Evolutionary conservation across 2,888 invertebrate species (phyloP), one percentile per base, ranked within the genome.

Genomic region (Sepioteuthis lessoniana): DNA sequence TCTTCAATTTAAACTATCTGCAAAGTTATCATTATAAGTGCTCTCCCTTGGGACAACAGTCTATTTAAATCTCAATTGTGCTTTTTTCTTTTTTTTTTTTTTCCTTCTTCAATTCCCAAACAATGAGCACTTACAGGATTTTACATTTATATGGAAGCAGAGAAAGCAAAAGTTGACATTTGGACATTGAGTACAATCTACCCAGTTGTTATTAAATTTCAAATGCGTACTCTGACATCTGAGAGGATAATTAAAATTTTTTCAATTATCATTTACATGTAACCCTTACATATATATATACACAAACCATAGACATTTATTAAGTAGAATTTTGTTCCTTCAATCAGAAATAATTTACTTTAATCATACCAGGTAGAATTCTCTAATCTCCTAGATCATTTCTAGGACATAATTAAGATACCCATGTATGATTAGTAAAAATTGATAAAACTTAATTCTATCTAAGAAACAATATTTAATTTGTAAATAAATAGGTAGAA

Each of bases 391-490:
- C n/a, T n/a, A 76, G 76, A 60, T 5, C 31, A 7, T n/a, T 76
- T 76, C 76, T n/a, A 1, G 16, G 76, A 76, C n/a, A 76, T 35
- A 4, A 76, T 13, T 16, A n/a, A 76, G n/a, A 76, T 76, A 19
- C 76, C 76, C 42, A 93, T 19, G 28, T 25, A 90, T 76, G 76
- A 76, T 38, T 90, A 60, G 90, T 35, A 38, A 46, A 76, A 42
- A 93, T 76, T 3, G 21, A 46, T 37, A 93, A 76, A 93, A 93
- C 93, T 46, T 28, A 76, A 76, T 35, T 93, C 76, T 31, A n/a
- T 60, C 90, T 46, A 93, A 90, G 90, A 46, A 76, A 76, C 38
- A 42, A 76, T 93, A 93, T 47, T 90, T 13, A 76, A 76, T 76
- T 76, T 76, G 76, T n/a, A 76, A 76, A 76, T 76, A 37, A 25